Percentiles rank a stretch among this genome's conserved stretches.
Evolutionary conservation across 1,140 invertebrate species (phyloP).

Genomic region (Cecropterus lyciades): DNA sequence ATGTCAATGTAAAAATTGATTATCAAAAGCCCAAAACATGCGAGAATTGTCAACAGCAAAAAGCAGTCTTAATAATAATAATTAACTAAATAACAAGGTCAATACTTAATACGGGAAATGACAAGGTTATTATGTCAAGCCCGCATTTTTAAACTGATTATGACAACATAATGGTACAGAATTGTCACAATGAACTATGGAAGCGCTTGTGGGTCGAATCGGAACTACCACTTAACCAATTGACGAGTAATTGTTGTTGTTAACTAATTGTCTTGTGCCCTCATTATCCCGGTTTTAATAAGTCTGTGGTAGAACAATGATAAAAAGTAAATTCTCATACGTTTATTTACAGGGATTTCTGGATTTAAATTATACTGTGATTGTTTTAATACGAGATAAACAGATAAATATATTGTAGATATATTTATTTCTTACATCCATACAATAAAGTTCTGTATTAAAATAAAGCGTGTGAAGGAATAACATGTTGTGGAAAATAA

Average conservation of each 20-base stretch:
- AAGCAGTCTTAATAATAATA: too few species aligned
- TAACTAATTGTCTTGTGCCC: slow-evolving; percentile 15
- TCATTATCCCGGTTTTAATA: slow-evolving; percentile 14
- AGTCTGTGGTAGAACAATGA: not conserved
- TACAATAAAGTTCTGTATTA: too few species aligned
- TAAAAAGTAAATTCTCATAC: not conserved
- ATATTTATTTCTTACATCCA: too few species aligned
- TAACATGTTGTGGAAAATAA: too few species aligned
- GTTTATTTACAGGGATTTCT: too few species aligned
- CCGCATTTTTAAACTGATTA: slow-evolving; percentile 2
- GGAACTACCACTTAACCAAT: slow-evolving; percentile 22
- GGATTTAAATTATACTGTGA: too few species aligned
- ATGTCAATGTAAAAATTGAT: too few species aligned
- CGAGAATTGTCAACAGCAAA: too few species aligned
- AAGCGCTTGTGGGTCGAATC: not conserved
- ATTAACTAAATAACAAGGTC: not conserved
- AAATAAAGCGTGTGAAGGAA: too few species aligned
- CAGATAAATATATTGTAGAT: too few species aligned
- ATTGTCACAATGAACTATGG: not conserved
- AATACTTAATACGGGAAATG: not conserved
- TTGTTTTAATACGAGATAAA: too few species aligned
- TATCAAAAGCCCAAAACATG: too few species aligned
- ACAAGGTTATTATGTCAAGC: not conserved
- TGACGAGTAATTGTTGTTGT: slow-evolving; percentile 8
- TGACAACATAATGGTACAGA: not conserved